Percentiles rank a stretch among this genome's conserved stretches.
These are phyloP conservation scores for Diarsia mendica DNA, from an alignment of 2,888 invertebrate species.

Conservation along the genomic window DNA sequence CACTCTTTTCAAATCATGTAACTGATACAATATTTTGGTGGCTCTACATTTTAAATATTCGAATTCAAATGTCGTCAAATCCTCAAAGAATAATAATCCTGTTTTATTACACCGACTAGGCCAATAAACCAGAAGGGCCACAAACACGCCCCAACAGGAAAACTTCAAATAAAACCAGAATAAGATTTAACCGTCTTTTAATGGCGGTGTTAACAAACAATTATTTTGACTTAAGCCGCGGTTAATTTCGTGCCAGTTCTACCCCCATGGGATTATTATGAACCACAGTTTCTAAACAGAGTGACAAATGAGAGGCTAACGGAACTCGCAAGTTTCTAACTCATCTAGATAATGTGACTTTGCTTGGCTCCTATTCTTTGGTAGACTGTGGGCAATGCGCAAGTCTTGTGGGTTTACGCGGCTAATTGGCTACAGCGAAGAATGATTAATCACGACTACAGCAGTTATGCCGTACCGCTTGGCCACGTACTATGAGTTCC, in stretches of 20 bases:
- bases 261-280: slow-evolving; percentile 37
- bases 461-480: neutral
- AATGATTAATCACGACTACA: slow-evolving; percentile 7
- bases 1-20: neutral
- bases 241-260: slow-evolving; percentile 46
- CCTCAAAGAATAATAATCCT: slow-evolving; percentile 14
- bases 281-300: neutral
- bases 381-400: neutral
- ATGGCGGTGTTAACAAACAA: slow-evolving; percentile 72
- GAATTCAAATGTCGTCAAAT: slow-evolving; percentile 28
- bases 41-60: neutral
- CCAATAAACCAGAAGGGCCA: slow-evolving; percentile 26
- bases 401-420: neutral
- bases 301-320: slow-evolving; percentile 39
- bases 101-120: slow-evolving; percentile 4
- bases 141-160: slow-evolving; percentile 32
- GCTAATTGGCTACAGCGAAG: neutral
- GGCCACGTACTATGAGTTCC: neutral
- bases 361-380: slow-evolving; percentile 22
- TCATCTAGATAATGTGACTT: slow-evolving; percentile 39
- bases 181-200: slow-evolving; percentile 50
- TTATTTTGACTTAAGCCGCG: slow-evolving; percentile 69
- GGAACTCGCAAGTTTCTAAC: slow-evolving; percentile 23
- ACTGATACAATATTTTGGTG: neutral
- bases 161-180: slow-evolving; percentile 44